Base-by-base conservation (phyloP, 2,888 invertebrate genomes). In the Pocota personata region DNA sequence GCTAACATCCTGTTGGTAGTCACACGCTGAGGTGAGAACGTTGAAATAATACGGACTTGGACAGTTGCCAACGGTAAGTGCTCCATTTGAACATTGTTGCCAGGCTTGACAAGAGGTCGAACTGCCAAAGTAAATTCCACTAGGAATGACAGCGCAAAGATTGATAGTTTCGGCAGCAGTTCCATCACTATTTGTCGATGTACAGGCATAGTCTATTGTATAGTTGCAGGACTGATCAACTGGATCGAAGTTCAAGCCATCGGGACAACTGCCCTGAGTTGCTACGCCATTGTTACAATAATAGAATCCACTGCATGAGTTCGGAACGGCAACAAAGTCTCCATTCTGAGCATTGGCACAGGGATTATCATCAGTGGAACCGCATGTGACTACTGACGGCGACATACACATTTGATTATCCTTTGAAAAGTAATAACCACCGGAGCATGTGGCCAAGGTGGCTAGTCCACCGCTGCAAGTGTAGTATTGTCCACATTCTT, bases 171-270 rank as follows among this genome's bases (percentile, higher is more conserved):
- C 30, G 27, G 0, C n/a, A 1, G 16, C 50, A 14, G 19, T 60
- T 40, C 7, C 32, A 24, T 5, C 40, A 4, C 1, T 21, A 1
- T 21, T 19, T 12, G 82, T 40, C 1, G 43, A 30, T 1, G 37
- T 3, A 43, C 90, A 90, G 0, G 75, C 55, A 55, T 82, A 88
- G 12, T 80, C 58, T 7, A 14, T 32, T 12, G 69, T 8, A 37
- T 88, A 90, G 7, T 80, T 82, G 48, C 90, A 90, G 6, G 87
- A 50, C 73, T 88, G 87, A 12, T 50, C 57, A 0, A 2, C 10
- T 4, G 88, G 72, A 82, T 89, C 83, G 57, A 90, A 90, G 46
- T 89, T 88, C 46, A 89, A 80, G 21, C 88, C 88, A 16, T 21
- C 5, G 3, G 88, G 88, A 50, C 90, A 90, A n/a, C 57, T 71